Conservation (phyloP, 2,888 invertebrate species). For the Daptonema setosum region DNA sequence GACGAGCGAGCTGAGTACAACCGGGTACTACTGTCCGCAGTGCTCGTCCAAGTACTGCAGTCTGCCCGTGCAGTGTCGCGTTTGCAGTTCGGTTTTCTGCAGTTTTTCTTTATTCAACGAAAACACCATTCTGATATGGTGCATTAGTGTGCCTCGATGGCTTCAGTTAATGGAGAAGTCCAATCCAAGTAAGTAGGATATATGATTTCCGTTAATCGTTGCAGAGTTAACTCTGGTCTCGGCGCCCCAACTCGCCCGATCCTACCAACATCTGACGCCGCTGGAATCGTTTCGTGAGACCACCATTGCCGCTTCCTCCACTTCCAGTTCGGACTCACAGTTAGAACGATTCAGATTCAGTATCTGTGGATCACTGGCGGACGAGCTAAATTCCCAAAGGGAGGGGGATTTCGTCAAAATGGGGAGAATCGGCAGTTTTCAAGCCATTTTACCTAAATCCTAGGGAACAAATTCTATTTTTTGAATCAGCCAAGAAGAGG, state of each 20-base stretch:
- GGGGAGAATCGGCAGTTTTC: no score
- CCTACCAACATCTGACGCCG: constrained; percentile 90
- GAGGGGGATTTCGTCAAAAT: no score
- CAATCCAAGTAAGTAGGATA: background rate
- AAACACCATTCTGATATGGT: background rate
- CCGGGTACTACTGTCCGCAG: constrained; percentile 42
- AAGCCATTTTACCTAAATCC: no score
- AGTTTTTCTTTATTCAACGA: background rate
- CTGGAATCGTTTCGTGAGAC: constrained; percentile 61
- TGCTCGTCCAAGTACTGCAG: constrained; percentile 94
- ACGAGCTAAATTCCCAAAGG: no score
- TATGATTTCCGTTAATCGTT: background rate
- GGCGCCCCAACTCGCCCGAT: constrained; percentile 86
- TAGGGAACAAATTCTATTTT: no score
- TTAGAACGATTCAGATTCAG: background rate
- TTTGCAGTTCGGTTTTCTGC: constrained; percentile 42
- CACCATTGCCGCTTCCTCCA: background rate
- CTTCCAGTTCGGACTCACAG: no score
- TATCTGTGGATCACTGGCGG: no score
- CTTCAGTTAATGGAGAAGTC: background rate
- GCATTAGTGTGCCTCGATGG: no score
- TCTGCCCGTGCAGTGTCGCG: constrained; percentile 81
- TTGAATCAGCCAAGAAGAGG: no score
- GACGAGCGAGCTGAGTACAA: constrained; percentile 6
- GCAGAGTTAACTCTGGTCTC: constrained; percentile 68